A percentile compares a stretch with the other conserved stretches of the same genome.
These are phyloP conservation scores for Drosophila ercepeae DNA, from an alignment of 1,140 invertebrate species.

Conservation along the genomic window DNA sequence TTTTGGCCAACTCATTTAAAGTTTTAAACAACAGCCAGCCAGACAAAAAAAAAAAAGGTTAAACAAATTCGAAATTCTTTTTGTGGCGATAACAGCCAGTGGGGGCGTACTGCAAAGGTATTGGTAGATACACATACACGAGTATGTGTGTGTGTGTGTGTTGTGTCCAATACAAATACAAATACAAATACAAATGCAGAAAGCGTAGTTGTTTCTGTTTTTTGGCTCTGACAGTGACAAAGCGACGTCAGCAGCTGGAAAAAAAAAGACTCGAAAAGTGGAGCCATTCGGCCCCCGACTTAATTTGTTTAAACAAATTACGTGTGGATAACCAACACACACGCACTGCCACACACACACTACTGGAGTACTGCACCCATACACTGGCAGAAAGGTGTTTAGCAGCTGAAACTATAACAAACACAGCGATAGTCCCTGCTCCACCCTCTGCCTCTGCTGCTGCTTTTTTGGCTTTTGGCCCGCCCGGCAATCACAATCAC, in stretches of 20 bases:
- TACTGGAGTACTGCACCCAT: conserved; percentile 1
- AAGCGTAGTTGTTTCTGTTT: not conserved
- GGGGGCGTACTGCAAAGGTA: conserved; percentile 18
- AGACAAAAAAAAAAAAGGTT: conserved; percentile 60
- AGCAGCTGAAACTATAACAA: conserved; percentile 77
- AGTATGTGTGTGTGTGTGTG: conserved; percentile 19
- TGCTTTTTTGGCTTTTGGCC: not conserved
- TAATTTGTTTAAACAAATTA: conserved; percentile 82
- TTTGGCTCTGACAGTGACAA: conserved; percentile 70
- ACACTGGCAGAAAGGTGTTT: conserved; percentile 47
- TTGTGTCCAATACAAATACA: conserved; percentile 45
- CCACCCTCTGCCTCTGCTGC: not conserved
- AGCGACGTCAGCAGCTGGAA: conserved; percentile 74
- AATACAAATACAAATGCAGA: conserved; percentile 29
- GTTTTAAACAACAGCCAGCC: conserved; percentile 21
- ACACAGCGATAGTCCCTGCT: conserved; percentile 22
- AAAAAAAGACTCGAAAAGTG: conserved; percentile 29
- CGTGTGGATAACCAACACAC: conserved; percentile 59
- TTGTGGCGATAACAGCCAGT: conserved; percentile 58
- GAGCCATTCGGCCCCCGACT: conserved; percentile 41
- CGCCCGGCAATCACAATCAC: conserved; percentile 18
- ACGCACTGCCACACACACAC: conserved; percentile 16
- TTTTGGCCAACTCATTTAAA: conserved; percentile 72
- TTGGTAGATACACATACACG: too few species aligned
- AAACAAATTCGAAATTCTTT: conserved; percentile 71